These are phyloP conservation scores for Ptiloglossa arizonensis DNA, from an alignment of 1,140 invertebrate genomes.

Conservation along the genomic window DNA sequence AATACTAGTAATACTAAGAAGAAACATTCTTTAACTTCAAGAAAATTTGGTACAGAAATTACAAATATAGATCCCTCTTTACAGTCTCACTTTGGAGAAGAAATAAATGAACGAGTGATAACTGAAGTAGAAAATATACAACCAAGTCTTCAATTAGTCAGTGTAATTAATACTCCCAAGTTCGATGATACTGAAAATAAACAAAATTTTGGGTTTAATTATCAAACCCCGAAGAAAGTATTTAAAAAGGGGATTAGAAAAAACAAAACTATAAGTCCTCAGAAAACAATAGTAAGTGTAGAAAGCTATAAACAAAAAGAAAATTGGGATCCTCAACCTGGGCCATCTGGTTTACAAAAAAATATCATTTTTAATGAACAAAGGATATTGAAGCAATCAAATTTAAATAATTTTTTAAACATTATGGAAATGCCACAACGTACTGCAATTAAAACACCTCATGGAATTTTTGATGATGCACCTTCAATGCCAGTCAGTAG, in stretches of 20 bases:
- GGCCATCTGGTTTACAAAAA: constrained; percentile 53
- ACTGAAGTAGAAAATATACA: background rate
- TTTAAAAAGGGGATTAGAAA: constrained; percentile 22
- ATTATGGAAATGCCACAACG: constrained; percentile 66
- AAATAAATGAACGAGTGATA: constrained; percentile 1
- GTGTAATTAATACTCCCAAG: background rate
- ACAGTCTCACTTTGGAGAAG: background rate
- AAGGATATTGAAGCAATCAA: constrained; percentile 65
- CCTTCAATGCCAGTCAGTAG: constrained; percentile 59
- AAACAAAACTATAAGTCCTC: background rate
- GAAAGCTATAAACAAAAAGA: constrained; percentile 3
- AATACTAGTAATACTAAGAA: background rate
- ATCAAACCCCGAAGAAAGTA: constrained; percentile 42
- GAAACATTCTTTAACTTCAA: constrained; percentile 38
- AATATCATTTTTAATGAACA: constrained; percentile 10
- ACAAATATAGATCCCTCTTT: constrained; percentile 59
- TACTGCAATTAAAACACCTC: constrained; percentile 59
- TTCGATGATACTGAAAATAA: constrained; percentile 42
- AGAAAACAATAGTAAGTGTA: background rate
- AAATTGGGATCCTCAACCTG: constrained; percentile 53
- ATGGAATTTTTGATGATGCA: constrained; percentile 72
- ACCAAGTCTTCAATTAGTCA: background rate
- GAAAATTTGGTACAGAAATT: constrained; percentile 72
- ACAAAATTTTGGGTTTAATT: constrained; percentile 46
- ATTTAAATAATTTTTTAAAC: constrained; percentile 71